These are phyloP conservation scores for Paramuricea clavata DNA, from an alignment of 92 coral and sea anemone species.

Conservation along the genomic window DNA sequence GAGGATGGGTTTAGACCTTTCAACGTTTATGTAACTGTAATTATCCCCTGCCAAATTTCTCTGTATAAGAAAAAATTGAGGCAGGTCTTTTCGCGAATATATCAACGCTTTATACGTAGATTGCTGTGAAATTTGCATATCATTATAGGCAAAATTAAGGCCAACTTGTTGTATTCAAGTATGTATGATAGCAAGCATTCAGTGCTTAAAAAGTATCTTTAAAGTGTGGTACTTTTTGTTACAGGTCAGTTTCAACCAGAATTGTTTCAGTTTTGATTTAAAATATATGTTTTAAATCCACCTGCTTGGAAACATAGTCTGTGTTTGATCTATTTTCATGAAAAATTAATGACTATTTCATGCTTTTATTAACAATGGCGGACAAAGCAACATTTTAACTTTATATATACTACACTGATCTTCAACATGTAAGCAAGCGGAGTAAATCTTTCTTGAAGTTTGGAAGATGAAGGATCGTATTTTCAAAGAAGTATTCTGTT, in stretches of 20 bases:
- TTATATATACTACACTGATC: background rate
- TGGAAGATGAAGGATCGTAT: background rate
- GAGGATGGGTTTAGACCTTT: background rate
- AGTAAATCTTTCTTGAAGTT: background rate
- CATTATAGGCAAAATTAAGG: background rate
- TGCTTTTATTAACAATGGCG: conserved; percentile 4
- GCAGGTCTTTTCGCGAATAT: background rate
- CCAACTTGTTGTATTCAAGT: background rate
- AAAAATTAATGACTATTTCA: conserved; percentile 25
- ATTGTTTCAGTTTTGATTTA: background rate
- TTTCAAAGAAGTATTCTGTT: background rate
- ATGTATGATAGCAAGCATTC: background rate
- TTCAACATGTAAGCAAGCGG: background rate
- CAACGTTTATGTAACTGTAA: background rate
- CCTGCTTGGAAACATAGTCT: conserved; percentile 20
- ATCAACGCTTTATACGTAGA: conserved; percentile 2
- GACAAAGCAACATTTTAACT: background rate
- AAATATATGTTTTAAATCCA: background rate
- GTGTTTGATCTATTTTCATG: conserved; percentile 33
- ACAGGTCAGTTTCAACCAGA: too few relatives aligned
- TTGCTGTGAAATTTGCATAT: conserved; percentile 23
- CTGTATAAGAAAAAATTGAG: background rate
- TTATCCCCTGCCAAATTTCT: background rate
- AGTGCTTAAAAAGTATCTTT: background rate
- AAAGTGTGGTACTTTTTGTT: background rate